Base-by-base conservation (phyloP, 2,797 vertebrate species). In the Sebastes hopkinsi region DNA sequence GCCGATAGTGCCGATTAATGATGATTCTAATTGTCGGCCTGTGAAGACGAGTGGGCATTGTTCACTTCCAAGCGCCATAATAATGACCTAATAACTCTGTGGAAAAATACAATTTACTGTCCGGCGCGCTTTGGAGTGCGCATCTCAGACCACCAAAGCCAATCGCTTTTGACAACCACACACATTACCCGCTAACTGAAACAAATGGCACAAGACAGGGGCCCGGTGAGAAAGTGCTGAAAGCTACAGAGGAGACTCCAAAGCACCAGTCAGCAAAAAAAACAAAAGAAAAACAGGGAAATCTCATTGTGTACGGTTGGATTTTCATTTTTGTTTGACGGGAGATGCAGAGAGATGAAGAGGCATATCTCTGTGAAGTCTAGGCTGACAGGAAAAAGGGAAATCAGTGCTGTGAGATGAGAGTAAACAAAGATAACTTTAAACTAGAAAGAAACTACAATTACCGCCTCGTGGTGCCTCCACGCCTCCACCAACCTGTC, bases 1-100 rank as follows among this genome's bases (percentile, higher is more conserved):
- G 83, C 88, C 30, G 91, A 94, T 90, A 92, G 87, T 67, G 46
- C 67, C 82, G 85, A 93, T 94, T 94, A 94, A 94, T 90, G 91
- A 87, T 90, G 88, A 93, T 93, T 93, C 89, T 94, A 94, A 95
- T 94, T 90, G 90, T 92, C 77, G 36, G 73, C 61, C 80, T 75
- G 81, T 68, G 85, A 87, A 87, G 92, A 87, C 25, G 59, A 79
- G 87, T 61, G 85, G 59, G 79, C 88, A 87, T 88, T 87, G 93
- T 93, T 93, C 90, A 92, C 92, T 92, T 88, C 87, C 87, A 85
- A 80, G 73, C 73, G 42, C 66, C 75, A 75, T 81, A 80, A 91
- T 92, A 92, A 94, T 76, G 75, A 81, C 74, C 82, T 86, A 91
- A 93, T 92, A 93, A 93, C 87, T 90, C 89, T 77, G 75, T 72